Percentiles rank a stretch among this genome's conserved stretches.
phyloP scores from a whole-genome alignment of 2,888 invertebrate genomes.

The Gryllus longicercus region DNA sequence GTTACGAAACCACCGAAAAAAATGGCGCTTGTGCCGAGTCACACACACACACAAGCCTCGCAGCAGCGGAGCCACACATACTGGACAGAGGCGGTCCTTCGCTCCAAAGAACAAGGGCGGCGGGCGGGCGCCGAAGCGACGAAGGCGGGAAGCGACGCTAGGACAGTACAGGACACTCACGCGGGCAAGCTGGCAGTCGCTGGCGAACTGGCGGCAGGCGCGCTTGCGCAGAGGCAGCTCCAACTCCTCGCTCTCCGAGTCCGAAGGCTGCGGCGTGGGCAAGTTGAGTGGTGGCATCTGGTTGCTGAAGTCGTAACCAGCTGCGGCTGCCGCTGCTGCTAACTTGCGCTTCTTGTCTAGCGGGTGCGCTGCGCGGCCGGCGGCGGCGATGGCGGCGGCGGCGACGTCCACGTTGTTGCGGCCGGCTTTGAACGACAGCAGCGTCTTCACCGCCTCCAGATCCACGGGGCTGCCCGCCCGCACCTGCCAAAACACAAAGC shows the following conservation, averaged over 20 bases:
- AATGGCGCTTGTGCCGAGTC: not conserved
- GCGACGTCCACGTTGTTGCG: slow-evolving; percentile 46
- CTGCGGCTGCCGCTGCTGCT: not conserved
- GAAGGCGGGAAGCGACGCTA: no score
- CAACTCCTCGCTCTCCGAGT: slow-evolving; percentile 64
- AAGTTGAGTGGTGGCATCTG: slow-evolving; percentile 45
- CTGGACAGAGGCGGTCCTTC: no score
- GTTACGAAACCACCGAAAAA: no score
- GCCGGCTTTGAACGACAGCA: slow-evolving; percentile 46
- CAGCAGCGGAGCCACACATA: not conserved
- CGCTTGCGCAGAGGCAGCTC: slow-evolving; percentile 54
- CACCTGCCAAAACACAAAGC: slow-evolving; percentile 11
- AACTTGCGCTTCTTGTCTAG: slow-evolving; percentile 26
- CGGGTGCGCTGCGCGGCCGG: slow-evolving; percentile 27
- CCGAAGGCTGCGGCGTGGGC: slow-evolving; percentile 81
- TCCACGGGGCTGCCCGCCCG: slow-evolving; percentile 43
- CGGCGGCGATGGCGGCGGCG: slow-evolving; percentile 47
- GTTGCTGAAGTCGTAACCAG: slow-evolving; percentile 18
- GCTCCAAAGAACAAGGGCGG: no score
- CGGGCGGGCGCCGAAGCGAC: no score
- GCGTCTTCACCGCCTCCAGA: slow-evolving; percentile 42
- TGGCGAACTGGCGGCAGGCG: slow-evolving; percentile 45
- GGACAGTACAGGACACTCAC: slow-evolving; percentile 41
- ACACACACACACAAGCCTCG: not conserved
- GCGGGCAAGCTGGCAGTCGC: slow-evolving; percentile 53